Evolutionary conservation across 2,888 invertebrate species (phyloP), one percentile per base, ranked within the genome.

Genomic region (Cephus spinipes): DNA sequence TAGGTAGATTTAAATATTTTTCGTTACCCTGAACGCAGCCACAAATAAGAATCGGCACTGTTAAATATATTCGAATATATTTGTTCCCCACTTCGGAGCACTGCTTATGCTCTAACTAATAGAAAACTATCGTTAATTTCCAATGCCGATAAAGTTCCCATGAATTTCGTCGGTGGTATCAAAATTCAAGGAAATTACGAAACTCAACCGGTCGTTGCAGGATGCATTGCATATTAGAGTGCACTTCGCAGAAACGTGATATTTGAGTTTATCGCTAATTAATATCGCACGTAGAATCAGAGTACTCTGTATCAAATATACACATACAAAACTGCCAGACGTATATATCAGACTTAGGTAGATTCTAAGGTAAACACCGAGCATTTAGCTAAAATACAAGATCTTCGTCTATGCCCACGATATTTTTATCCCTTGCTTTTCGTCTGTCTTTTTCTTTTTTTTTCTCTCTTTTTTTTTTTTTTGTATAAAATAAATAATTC

Each of bases 401-500:
- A 71, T 33, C 31, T 55, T 23, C 71, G 71, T 23, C 12, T 33
- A 31, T 33, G 12, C 12, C 71, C 31, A 6, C 31, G 12, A 71
- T 71, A 15, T 71, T 32, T 55, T 36, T 36, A 15, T n/a, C 68
- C 35, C 75, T 15, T 71, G 35, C 73, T 55, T 33, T 35, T 68
- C n/a, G 35, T 35, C 30, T 73, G 32, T 71, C 68, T 23, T 73
- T n/a, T 74, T 69, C 68, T n/a, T 31, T 23, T 40, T 78, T 73
- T 75, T 73, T 74, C 32, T 74, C 32, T 36, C 34, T 33, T 73
- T 35, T n/a, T 32, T 73, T 35, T n/a, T 32, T 76, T 74, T 78
- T 80, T 79, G 81, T 75, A 79, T 77, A 75, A 81, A 82, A 87
- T 87, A 86, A 87, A 86, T 87, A 84, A 87, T 87, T 86, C 86